Conservation (phyloP, 2,797 vertebrate species). For the Artibeus jamaicensis region DNA sequence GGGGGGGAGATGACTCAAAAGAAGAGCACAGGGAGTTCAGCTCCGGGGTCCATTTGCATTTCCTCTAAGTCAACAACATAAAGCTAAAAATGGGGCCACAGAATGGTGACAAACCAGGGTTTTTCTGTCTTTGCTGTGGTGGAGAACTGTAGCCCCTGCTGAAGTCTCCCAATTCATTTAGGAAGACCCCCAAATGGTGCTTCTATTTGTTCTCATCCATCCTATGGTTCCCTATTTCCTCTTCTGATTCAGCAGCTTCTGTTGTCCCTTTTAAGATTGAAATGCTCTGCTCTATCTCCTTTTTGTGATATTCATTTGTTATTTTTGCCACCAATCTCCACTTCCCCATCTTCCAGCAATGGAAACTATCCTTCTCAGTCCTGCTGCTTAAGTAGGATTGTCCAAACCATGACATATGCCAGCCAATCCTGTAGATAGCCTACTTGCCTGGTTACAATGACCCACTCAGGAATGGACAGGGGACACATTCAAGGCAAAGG, state of each 20-base stretch:
- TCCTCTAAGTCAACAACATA: not conserved
- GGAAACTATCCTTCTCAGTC: not conserved
- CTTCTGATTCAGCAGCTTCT: not conserved
- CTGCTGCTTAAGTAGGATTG: not conserved
- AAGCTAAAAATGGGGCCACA: not conserved
- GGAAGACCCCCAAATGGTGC: not conserved
- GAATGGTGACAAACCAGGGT: not conserved
- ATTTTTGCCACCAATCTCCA: not conserved
- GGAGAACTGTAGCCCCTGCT: not conserved
- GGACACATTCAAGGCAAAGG: not conserved
- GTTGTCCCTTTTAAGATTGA: not conserved
- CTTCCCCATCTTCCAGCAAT: not conserved
- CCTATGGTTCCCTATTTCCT: not conserved
- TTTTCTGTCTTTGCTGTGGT: not conserved
- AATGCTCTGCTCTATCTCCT: not conserved
- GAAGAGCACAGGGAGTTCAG: not conserved
- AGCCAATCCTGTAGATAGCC: not conserved
- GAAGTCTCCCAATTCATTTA: not conserved
- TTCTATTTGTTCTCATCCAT: not conserved
- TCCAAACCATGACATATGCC: too few species aligned
- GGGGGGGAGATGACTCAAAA: not conserved
- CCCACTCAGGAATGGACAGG: not conserved
- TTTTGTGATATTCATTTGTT: not conserved
- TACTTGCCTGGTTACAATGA: not conserved
- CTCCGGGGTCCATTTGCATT: not conserved